A percentile compares a stretch with the other conserved stretches of the same genome.
phyloP scores from a whole-genome alignment of 2,888 invertebrate species.

The Ichneumoninae sp. region DNA sequence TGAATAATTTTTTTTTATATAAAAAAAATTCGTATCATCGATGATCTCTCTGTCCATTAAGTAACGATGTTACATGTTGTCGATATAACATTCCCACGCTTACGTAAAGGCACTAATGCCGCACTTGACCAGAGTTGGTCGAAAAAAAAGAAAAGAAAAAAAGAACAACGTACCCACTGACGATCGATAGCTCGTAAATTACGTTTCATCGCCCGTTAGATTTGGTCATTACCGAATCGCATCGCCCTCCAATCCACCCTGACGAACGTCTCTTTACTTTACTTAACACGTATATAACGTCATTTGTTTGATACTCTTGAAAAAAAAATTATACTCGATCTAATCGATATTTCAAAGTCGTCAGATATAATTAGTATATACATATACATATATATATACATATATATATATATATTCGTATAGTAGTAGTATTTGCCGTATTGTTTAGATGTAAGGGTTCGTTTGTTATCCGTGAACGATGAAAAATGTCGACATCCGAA shows the following conservation, averaged over 20 bases:
- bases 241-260: slow-evolving; percentile 48
- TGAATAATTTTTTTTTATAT: background rate
- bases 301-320: slow-evolving; percentile 6
- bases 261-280: slow-evolving; percentile 52
- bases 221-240: slow-evolving; percentile 43
- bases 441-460: slow-evolving; percentile 24
- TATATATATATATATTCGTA: slow-evolving; percentile 31
- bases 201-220: slow-evolving; percentile 39
- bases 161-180: slow-evolving; percentile 49
- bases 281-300: slow-evolving; percentile 7
- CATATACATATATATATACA: slow-evolving; percentile 11
- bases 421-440: slow-evolving; percentile 45
- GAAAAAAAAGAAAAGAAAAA: slow-evolving; percentile 69
- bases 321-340: slow-evolving; percentile 17
- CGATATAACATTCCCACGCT: slow-evolving; percentile 84
- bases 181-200: slow-evolving; percentile 65
- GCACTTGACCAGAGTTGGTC: slow-evolving; percentile 82
- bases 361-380: slow-evolving; percentile 20
- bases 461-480: slow-evolving; percentile 28
- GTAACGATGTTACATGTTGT: slow-evolving; percentile 83
- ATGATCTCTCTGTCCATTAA: slow-evolving; percentile 79
- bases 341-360: slow-evolving; percentile 22
- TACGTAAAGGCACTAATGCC: slow-evolving; percentile 84
- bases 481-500: slow-evolving; percentile 1
- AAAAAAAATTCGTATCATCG: slow-evolving; percentile 27